Evolutionary conservation across 2,888 invertebrate genomes (phyloP), one percentile per base, ranked within the genome.

Genomic region (Megaustenia siamemsis): DNA sequence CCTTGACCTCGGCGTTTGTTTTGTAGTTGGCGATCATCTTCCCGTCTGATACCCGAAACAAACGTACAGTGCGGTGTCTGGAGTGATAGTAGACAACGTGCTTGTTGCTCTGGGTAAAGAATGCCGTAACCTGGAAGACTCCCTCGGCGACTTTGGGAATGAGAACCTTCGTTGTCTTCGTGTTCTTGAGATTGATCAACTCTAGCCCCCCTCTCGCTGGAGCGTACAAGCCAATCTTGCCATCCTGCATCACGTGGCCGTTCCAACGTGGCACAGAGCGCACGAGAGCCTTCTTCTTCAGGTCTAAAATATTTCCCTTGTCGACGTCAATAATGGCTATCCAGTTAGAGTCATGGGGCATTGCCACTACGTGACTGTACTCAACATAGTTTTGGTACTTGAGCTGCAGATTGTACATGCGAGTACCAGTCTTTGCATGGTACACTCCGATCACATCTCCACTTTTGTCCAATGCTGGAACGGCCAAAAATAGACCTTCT

Each of bases 21-120:
- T 93, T 93, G 89, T 91, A 99, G 94, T 98, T 98, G 0, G 99
- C 98, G 88, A 99, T 96, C 95, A 97, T 96, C 93, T 96, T 96
- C 0, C 98, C 98, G 92, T 99, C 99, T 0, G 96, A 94, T 21
- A 98, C 97, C 90, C 98, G 96, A 94, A 99, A 99, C 0, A 99
- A 97, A 86, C 99, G 95, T 82, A 99, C 95, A 0, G 99, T 99
- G 94, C 98, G 97, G 90, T 97, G 96, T 0, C 99, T 99, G 89
- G 98, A 99, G 93, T 99, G 99, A 92, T 99, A 99, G 93, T 99
- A 99, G 78, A 99, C 96, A 2, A 99, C 99, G 91, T 99, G 98
- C 91, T 97, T 96, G 90, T 99, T 98, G 2, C 97, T 97, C 88
- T 97, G 96, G 85, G 98, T 98, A 94, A 99, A 99, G 95, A 97